Percentiles rank a stretch among this genome's conserved stretches.
phyloP scores from a whole-genome alignment of 1,140 invertebrate genomes.

The Muscidifurax raptorellus region DNA sequence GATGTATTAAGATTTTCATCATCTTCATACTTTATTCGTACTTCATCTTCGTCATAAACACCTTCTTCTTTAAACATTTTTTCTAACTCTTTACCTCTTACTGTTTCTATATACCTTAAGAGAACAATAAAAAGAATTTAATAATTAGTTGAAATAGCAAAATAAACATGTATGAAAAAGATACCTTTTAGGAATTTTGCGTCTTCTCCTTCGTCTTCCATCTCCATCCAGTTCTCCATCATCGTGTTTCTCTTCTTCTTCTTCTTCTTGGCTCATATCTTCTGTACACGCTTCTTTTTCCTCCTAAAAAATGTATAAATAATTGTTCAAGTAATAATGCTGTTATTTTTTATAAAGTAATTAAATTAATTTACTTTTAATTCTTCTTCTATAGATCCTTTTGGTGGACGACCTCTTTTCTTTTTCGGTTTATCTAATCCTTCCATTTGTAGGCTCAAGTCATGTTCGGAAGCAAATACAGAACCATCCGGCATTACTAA shows the following conservation, averaged over 20 bases:
- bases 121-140: constrained; percentile 46
- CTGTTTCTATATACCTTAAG: constrained; percentile 79
- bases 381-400: constrained; percentile 70
- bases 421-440: constrained; percentile 80
- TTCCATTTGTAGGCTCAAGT: constrained; percentile 78
- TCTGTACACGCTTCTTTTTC: constrained; percentile 64
- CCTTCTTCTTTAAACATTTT: constrained; percentile 84
- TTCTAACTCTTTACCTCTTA: constrained; percentile 85
- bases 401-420: constrained; percentile 83
- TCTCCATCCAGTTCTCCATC: constrained; percentile 75
- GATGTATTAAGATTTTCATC: constrained; percentile 57
- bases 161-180: constrained; percentile 3
- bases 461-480: constrained; percentile 77
- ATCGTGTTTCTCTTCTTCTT: constrained; percentile 69
- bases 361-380: constrained; percentile 58
- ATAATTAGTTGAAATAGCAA: constrained; percentile 21
- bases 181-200: constrained; percentile 80
- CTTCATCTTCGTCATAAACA: constrained; percentile 80
- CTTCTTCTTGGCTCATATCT: constrained; percentile 65
- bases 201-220: constrained; percentile 76
- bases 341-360: constrained; percentile 1
- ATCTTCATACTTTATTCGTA: constrained; percentile 62
- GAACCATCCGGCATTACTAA: constrained; percentile 76
- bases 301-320: constrained; percentile 53
- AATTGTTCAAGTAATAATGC: constrained; percentile 11